Base-by-base conservation (phyloP, 2,888 invertebrate genomes). In the Drosophila yooni region DNA sequence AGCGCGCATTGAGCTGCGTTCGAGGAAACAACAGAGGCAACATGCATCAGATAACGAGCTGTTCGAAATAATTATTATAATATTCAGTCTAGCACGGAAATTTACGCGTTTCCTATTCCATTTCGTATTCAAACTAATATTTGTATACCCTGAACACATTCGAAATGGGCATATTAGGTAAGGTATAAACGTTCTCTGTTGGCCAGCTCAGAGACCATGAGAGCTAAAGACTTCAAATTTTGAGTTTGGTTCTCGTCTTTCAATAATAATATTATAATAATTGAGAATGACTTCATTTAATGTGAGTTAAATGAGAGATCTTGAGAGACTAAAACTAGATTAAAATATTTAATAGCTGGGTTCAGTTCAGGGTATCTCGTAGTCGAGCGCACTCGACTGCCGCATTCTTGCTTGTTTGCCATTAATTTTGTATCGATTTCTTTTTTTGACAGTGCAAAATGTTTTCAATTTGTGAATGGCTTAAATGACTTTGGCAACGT, bases 11-110 rank as follows among this genome's bases (percentile, higher is more conserved):
- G 43, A 77, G 61, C 43, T 50, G 18, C 21, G 56, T 13, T 36
- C 36, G 51, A 33, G 48, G 54, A 27, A 59, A 62, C 36, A 48
- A 27, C 36, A 36, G 46, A 52, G 57, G 63, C 60, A 66, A 21
- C 21, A 1, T 48, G 43, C 58, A 48, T 54, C 60, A 38, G 79
- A 79, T 79, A 79, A 79, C 63, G 62, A 38, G 50, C n/a, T 38
- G 74, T 38, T 70, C 38, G n/a, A 43, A 79, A 66, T 53, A 54
- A 59, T 56, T 53, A 50, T 69, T 53, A 53, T 50, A 64, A 61
- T 67, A 46, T 58, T 48, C 21, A 66, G 29, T 38, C 36, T 57
- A 48, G 51, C 21, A 25, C 46, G 43, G 43, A 43, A 43, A 43
- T 43, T 21, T 43, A 43, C 21, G 43, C 11, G 21, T 43, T 43